phyloP scores from a whole-genome alignment of 37 sponge, comb jelly and placozoan species.

The Spongilla lacustris region DNA sequence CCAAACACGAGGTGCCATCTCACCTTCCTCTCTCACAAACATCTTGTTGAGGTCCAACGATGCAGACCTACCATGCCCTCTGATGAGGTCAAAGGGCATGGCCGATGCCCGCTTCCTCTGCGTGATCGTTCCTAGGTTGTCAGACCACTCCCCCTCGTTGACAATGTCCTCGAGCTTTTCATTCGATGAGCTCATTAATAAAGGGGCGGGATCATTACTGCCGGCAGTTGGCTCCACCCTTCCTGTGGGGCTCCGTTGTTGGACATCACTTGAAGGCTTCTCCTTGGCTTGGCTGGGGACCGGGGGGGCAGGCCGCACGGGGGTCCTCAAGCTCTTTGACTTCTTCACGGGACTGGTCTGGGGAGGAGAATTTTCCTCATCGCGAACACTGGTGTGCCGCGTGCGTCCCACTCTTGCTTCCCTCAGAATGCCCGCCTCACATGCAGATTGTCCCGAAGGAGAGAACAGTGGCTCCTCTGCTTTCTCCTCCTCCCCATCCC shows the following conservation, averaged over 20 bases:
- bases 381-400: neutral
- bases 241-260: neutral
- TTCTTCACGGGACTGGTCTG: neutral
- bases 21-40: neutral
- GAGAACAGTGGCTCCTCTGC: neutral
- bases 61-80: conserved; percentile 58
- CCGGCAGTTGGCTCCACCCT: neutral
- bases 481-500: conserved; percentile 5
- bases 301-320: neutral
- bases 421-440: neutral
- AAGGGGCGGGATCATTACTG: neutral
- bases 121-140: neutral
- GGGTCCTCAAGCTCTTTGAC: neutral
- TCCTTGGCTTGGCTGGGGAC: neutral
- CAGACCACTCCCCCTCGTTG: neutral
- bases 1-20: neutral
- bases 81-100: neutral
- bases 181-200: neutral
- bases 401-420: neutral
- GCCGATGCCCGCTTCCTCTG: neutral
- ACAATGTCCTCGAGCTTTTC: neutral
- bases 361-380: neutral
- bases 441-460: neutral
- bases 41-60: conserved; percentile 76
- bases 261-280: neutral